These are phyloP conservation scores for Phrynocephalus versicolor DNA, from an alignment of 2,113 vertebrate genomes.

Conservation along the genomic window DNA sequence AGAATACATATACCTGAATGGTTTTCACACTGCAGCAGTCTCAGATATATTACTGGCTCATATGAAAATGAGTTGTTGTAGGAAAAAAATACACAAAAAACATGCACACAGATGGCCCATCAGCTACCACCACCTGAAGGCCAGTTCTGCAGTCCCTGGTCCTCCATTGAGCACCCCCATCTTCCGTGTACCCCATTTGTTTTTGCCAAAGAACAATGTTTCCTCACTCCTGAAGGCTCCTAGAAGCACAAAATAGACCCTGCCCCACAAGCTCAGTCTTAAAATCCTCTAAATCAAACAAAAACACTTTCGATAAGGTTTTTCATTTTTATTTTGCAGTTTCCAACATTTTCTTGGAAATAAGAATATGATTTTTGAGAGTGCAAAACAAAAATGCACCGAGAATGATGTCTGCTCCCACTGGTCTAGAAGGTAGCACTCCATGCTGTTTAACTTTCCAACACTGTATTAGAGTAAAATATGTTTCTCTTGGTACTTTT, in stretches of 20 bases:
- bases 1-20: neutral
- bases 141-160: too few species aligned
- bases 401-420: neutral
- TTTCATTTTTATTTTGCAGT: too few species aligned
- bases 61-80: neutral
- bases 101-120: neutral
- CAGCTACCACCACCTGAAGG: too few species aligned
- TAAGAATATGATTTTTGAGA: neutral
- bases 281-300: neutral
- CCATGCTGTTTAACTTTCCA: conserved; percentile 15
- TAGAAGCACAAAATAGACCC: neutral
- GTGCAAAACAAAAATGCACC: neutral
- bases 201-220: too few species aligned
- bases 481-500: conserved; percentile 23
- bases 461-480: neutral
- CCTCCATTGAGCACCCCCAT: too few species aligned
- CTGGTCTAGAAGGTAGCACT: neutral
- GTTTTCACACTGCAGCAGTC: neutral
- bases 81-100: neutral
- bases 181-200: too few species aligned
- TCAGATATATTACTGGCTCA: neutral
- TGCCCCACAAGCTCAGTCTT: neutral
- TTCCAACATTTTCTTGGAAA: neutral
- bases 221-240: neutral
- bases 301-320: too few species aligned